These are phyloP conservation scores for Palythoa caribaeorum DNA, from an alignment of 92 coral and sea anemone genomes.

Conservation along the genomic window DNA sequence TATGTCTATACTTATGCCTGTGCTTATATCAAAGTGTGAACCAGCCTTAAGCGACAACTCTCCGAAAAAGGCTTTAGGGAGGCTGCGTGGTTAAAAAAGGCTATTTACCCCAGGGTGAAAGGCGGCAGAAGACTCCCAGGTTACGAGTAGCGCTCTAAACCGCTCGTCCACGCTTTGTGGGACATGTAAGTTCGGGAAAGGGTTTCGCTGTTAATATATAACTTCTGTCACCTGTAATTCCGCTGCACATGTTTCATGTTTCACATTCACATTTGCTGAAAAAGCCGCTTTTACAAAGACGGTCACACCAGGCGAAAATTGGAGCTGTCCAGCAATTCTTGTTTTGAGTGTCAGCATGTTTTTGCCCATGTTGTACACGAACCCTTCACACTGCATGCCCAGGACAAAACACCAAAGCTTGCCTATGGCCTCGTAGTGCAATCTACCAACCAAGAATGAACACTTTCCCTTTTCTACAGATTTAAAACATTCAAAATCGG, in stretches of 20 bases:
- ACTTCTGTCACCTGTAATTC: not conserved
- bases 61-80: no score
- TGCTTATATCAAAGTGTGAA: no score
- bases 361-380: conserved; percentile 24
- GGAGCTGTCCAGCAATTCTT: not conserved
- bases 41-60: no score
- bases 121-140: no score
- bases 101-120: no score
- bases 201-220: no score
- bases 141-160: no score
- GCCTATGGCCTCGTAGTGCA: not conserved
- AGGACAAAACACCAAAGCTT: not conserved
- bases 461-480: not conserved
- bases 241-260: not conserved
- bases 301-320: not conserved
- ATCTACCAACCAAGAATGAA: not conserved
- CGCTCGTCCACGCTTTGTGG: no score
- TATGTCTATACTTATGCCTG: no score
- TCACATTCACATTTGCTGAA: not conserved
- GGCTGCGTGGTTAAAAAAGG: no score
- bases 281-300: not conserved
- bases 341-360: not conserved
- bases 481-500: not conserved
- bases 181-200: no score
- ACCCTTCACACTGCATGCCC: conserved; percentile 8